Base-by-base conservation (phyloP, 2,113 vertebrate species). In the Ivindomyrus marchei region DNA sequence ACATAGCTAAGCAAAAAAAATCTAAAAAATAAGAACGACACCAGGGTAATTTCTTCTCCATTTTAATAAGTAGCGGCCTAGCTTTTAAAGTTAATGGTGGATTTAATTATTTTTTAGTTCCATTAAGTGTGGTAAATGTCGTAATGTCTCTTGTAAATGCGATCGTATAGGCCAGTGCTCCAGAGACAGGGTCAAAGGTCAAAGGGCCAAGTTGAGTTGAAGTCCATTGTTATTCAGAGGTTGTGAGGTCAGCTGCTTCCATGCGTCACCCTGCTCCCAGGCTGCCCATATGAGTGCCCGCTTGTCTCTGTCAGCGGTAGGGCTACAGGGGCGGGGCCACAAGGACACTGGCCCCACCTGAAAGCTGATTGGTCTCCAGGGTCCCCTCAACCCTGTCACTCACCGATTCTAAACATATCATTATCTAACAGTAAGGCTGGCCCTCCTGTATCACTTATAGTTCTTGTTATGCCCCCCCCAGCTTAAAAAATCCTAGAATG, bases 91-190 rank as follows among this genome's bases (percentile, higher is more conserved):
- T 88, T 49, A 53, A 89, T 91, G 91, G 91, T 91, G 91, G 85
- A 85, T 45, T 47, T 85, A 85, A 85, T 85, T 24, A 80, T 80
- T 80, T 3, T 89, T 89, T 84, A 36, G 52, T 50, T 90, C 52
- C 70, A 87, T 90, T 93, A 93, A 93, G 90, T 92, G 92, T 91
- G 93, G 91, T 91, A 91, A 83, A 36, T 84, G 27, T 8, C 10
- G 47, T 42, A 49, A 15, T 62, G 11, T 31, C 10, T 62, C 24
- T 49, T 77, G 45, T 36, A 46, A 62, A 88, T 52, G 36, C 24
- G 45, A 42, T 3, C 36, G 15, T 42, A 80, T 80, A 39, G 74
- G 13, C 36, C 36, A 24, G 62, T 70, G 58, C 5, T 19, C 27
- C 47, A 53, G 17, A 47, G 49, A 66, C 27, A 53, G 88, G 89